A percentile compares a stretch with the other conserved stretches of the same genome.
These are phyloP conservation scores for Sarotherodon lohbergeri DNA, from an alignment of 2,113 vertebrate species.

Conservation along the genomic window DNA sequence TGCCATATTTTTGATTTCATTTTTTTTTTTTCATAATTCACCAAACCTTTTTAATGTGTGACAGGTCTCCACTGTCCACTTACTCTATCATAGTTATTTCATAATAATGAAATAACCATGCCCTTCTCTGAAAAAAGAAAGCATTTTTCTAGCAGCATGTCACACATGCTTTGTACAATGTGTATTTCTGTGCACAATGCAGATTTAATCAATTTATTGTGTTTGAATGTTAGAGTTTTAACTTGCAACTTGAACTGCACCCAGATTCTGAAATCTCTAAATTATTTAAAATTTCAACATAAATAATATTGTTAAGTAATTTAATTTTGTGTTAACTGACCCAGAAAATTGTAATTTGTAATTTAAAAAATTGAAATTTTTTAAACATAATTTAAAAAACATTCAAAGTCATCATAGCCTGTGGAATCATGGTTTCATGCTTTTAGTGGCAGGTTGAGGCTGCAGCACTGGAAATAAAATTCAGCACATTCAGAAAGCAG, in stretches of 20 bases:
- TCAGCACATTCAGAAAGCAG: not conserved
- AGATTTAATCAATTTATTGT: not conserved
- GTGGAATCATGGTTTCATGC: not conserved
- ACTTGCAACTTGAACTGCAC: not conserved
- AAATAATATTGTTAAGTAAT: not conserved
- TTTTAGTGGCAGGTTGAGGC: not conserved
- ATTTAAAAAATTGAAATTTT: fast-evolving
- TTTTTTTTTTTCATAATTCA: not conserved
- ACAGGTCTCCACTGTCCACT: not conserved
- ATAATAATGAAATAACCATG: not conserved
- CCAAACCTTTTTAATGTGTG: not conserved
- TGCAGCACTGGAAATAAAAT: not conserved
- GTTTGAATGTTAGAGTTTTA: not conserved
- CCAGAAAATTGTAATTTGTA: not conserved
- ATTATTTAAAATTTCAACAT: not conserved
- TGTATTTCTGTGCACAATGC: not conserved
- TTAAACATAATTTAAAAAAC: not conserved
- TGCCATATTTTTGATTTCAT: not conserved
- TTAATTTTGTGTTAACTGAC: not conserved
- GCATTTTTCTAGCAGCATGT: not conserved
- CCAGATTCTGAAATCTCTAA: not conserved
- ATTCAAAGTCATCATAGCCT: not conserved
- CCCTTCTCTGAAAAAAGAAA: not conserved
- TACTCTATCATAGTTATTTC: not conserved
- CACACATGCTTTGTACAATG: not conserved